phyloP scores from a whole-genome alignment of 2,797 vertebrate species.

The Coluber constrictor region DNA sequence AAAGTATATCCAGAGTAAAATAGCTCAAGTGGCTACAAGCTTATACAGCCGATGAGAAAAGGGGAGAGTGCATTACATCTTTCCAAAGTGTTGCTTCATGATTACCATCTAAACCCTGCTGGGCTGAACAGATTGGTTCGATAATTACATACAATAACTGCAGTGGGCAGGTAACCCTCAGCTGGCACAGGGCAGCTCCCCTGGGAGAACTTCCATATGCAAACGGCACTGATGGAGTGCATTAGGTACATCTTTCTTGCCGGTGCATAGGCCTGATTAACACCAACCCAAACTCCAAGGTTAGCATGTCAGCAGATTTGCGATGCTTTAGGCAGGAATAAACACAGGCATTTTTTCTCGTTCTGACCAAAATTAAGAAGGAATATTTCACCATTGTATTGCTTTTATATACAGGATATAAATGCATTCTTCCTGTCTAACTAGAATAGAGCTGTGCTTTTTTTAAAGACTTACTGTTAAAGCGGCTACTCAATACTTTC shows the following conservation, averaged over 20 bases:
- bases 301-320: conserved; percentile 86
- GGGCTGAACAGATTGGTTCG: conserved; percentile 97
- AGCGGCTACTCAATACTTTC: conserved; percentile 49
- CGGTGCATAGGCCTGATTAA: conserved; percentile 78
- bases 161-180: conserved; percentile 90
- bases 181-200: conserved; percentile 89
- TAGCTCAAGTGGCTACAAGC: conserved; percentile 59
- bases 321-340: conserved; percentile 87
- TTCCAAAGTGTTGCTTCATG: conserved; percentile 91
- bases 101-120: conserved; percentile 90
- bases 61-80: conserved; percentile 73
- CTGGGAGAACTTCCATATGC: conserved; percentile 90
- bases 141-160: conserved; percentile 98
- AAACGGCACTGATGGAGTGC: conserved; percentile 81
- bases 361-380: conserved; percentile 74
- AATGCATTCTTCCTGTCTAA: conserved; percentile 60
- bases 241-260: conserved; percentile 78
- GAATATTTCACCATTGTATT: conserved; percentile 62
- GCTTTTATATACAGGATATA: conserved; percentile 58
- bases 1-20: conserved; percentile 45
- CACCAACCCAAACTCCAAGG: conserved; percentile 80
- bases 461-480: conserved; percentile 52
- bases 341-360: conserved; percentile 82
- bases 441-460: conserved; percentile 50
- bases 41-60: conserved; percentile 58